Base-by-base conservation (phyloP, 2,888 invertebrate species). In the Epistrophella euchroma region DNA sequence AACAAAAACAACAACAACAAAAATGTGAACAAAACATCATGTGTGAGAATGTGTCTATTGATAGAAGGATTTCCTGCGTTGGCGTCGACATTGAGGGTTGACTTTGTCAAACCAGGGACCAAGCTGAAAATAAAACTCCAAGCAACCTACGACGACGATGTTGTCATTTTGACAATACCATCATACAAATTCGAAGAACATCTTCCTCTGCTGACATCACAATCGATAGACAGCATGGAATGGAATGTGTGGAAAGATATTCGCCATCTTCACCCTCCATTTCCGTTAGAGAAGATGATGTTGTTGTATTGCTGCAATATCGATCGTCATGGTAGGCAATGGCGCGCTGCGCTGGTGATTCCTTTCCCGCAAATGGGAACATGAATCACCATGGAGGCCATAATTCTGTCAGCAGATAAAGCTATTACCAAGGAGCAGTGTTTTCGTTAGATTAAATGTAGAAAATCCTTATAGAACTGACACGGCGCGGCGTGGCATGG, bases 401-500 rank as follows among this genome's bases (percentile, higher is more conserved):
- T 91, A 90, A 91, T 90, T 91, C 91, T 90, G 89, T 91, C 90
- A 90, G 90, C 91, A 91, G 91, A 91, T 91, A 91, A 90, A 91
- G 91, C 91, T 91, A 91, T 91, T 91, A 91, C 89, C 89, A 89
- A 75, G 87, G 82, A 88, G 88, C 88, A 83, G 77, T 89, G 89
- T 88, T 88, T 88, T 88, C 78, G 84, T 85, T 80, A 88, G 88
- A 88, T 89, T 89, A 88, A 88, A 88, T 87, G 82, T 86, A 45
- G 72, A 85, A 89, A 88, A 88, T 89, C 88, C 88, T 78, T 75
- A 47, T 62, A 72, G 80, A 56, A 64, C 52, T 70, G 73, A 79
- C 78, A 62, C 52, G 32, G 66, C 17, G n/a, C n/a, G n/a, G n/a
- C n/a, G n/a, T n/a, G 15, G 68, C 35, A 68, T 50, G 37, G 37